Conservation (phyloP, 1,140 invertebrate genomes). For the Dryas iulia region DNA sequence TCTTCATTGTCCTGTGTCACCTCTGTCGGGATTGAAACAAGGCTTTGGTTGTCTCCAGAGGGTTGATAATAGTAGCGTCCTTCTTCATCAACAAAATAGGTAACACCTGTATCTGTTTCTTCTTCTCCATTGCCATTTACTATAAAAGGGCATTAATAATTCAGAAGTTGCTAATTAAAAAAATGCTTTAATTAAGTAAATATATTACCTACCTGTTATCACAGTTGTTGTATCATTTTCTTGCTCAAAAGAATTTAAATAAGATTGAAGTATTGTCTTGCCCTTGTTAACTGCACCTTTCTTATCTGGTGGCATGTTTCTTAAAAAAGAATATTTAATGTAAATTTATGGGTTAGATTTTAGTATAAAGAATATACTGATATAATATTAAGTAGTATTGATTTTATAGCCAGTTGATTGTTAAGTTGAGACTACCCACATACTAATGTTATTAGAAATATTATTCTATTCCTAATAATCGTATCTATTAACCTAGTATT, state of each 20-base stretch:
- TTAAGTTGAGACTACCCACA: neutral
- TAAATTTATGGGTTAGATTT: too few species aligned
- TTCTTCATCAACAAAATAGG: conserved; percentile 89
- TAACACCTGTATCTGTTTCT: conserved; percentile 78
- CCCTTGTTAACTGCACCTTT: conserved; percentile 31
- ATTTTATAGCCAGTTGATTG: neutral
- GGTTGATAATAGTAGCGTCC: conserved; percentile 90
- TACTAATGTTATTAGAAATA: neutral
- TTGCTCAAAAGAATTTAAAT: conserved; percentile 41
- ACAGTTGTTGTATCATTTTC: conserved; percentile 32
- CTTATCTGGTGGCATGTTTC: conserved; percentile 47
- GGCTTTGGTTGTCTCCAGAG: conserved; percentile 76
- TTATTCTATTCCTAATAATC: neutral
- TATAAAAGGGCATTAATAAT: conserved; percentile 10
- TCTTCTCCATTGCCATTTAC: conserved; percentile 81
- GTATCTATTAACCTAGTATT: too few species aligned
- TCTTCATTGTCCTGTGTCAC: conserved; percentile 67
- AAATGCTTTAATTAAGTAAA: neutral
- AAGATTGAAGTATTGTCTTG: conserved; percentile 43
- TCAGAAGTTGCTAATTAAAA: neutral
- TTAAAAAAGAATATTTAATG: conserved; percentile 17
- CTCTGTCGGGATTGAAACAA: conserved; percentile 81
- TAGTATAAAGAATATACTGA: neutral
- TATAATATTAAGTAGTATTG: neutral
- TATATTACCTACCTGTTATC: conserved; percentile 2